Evolutionary conservation across 2,888 invertebrate species (phyloP).

Genomic region (Acronicta alni): DNA sequence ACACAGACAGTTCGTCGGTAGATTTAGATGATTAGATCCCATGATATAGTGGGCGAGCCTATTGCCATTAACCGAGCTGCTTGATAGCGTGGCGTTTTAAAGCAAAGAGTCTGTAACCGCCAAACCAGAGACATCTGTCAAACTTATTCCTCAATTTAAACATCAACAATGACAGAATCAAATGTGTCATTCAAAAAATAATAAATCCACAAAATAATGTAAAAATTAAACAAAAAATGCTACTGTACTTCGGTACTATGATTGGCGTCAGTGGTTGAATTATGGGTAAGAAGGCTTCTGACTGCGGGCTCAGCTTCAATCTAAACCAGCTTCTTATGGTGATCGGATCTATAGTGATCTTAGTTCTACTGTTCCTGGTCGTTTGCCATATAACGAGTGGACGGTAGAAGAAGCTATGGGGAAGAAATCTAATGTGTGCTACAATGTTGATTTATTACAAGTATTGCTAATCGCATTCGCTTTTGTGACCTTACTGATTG

Average conservation of each 20-base stretch:
- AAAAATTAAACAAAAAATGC: conserved; percentile 12
- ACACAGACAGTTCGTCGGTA: too few species aligned
- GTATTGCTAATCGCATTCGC: conserved; percentile 73
- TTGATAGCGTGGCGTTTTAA: too few species aligned
- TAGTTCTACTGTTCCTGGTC: conserved; percentile 74
- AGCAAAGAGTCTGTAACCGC: conserved; percentile 13
- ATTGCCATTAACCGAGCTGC: too few species aligned
- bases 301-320: conserved; percentile 67
- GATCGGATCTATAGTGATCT: conserved; percentile 74
- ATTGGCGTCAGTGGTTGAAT: conserved; percentile 20
- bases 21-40: too few species aligned
- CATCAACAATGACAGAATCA: conserved; percentile 40
- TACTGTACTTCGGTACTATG: conserved; percentile 50
- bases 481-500: conserved; percentile 72
- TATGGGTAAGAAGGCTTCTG: conserved; percentile 57
- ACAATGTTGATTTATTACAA: conserved; percentile 71
- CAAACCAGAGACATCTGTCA: conserved; percentile 24
- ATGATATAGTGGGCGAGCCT: too few species aligned
- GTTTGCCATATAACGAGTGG: conserved; percentile 78
- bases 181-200: conserved; percentile 19
- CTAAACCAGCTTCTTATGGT: conserved; percentile 78
- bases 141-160: conserved; percentile 27
- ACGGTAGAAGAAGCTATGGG: conserved; percentile 58
- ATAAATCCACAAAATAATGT: conserved; percentile 9
- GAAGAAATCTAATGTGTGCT: conserved; percentile 49